Evolutionary conservation across 1,140 invertebrate species (phyloP).

Genomic region (Asbolus verrucosus): DNA sequence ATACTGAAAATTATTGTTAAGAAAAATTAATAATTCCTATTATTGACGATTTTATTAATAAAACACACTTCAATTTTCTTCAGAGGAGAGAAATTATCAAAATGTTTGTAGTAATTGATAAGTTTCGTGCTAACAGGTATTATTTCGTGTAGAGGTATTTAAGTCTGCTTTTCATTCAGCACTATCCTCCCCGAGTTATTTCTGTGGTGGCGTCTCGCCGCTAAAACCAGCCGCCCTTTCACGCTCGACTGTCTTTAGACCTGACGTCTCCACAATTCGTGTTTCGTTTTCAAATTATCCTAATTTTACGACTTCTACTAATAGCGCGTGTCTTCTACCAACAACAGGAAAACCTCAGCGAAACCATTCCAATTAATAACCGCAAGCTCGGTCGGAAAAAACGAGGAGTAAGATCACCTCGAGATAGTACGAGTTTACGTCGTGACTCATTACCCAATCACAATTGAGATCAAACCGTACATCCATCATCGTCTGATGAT

Average conservation of each 20-base stretch:
- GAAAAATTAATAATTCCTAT: too few species aligned
- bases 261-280: slow-evolving; percentile 48
- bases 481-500: slow-evolving; percentile 23
- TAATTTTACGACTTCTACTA: slow-evolving; percentile 47
- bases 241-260: slow-evolving; percentile 47
- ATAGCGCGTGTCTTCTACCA: slow-evolving; percentile 41
- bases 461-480: neutral
- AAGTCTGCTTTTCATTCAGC: neutral
- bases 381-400: too few species aligned
- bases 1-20: too few species aligned
- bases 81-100: too few species aligned
- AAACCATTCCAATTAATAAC: slow-evolving; percentile 31
- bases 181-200: slow-evolving; percentile 13
- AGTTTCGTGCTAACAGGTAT: neutral
- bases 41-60: too few species aligned
- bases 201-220: slow-evolving; percentile 42
- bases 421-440: too few species aligned
- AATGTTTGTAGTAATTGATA: too few species aligned
- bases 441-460: neutral
- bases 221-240: slow-evolving; percentile 41
- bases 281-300: slow-evolving; percentile 50
- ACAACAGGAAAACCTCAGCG: slow-evolving; percentile 27
- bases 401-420: too few species aligned
- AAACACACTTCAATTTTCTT: too few species aligned
- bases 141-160: too few species aligned